A percentile compares a stretch with the other conserved stretches of the same genome.
These are phyloP conservation scores for Catajapyx aquilonaris DNA, from an alignment of 1,140 invertebrate species.

Conservation along the genomic window DNA sequence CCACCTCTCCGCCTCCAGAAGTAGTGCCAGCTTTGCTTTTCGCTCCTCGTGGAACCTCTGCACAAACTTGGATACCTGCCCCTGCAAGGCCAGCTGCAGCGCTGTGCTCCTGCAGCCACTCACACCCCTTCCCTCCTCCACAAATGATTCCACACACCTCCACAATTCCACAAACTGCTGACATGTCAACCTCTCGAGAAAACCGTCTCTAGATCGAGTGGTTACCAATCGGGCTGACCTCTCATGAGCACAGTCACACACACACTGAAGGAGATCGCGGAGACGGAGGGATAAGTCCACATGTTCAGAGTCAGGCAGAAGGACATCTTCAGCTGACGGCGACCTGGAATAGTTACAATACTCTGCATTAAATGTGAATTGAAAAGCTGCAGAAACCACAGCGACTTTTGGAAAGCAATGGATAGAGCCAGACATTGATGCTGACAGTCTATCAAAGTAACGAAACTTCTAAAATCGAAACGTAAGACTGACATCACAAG, in stretches of 20 bases:
- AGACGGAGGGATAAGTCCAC: conserved; percentile 41
- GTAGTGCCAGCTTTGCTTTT: conserved; percentile 57
- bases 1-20: conserved; percentile 84
- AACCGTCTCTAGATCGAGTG: conserved; percentile 37
- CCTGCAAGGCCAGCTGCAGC: conserved; percentile 61
- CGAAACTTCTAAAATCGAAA: too few species aligned
- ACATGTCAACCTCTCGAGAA: conserved; percentile 34
- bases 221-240: conserved; percentile 64
- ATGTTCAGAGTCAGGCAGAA: too few species aligned
- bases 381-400: too few species aligned
- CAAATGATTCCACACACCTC: conserved; percentile 57
- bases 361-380: too few species aligned
- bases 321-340: conserved; percentile 47
- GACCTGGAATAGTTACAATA: too few species aligned
- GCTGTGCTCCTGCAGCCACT: conserved; percentile 58
- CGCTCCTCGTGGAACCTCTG: conserved; percentile 74
- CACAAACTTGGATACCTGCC: conserved; percentile 68
- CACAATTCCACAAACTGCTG: conserved; percentile 57
- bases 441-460: too few species aligned
- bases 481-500: too few species aligned
- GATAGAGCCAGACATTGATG: too few species aligned
- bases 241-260: conserved; percentile 84
- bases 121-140: conserved; percentile 46
- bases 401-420: too few species aligned
- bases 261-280: conserved; percentile 46